Evolutionary conservation across 2,888 invertebrate species (phyloP).

Genomic region (Nymphalis c-album): DNA sequence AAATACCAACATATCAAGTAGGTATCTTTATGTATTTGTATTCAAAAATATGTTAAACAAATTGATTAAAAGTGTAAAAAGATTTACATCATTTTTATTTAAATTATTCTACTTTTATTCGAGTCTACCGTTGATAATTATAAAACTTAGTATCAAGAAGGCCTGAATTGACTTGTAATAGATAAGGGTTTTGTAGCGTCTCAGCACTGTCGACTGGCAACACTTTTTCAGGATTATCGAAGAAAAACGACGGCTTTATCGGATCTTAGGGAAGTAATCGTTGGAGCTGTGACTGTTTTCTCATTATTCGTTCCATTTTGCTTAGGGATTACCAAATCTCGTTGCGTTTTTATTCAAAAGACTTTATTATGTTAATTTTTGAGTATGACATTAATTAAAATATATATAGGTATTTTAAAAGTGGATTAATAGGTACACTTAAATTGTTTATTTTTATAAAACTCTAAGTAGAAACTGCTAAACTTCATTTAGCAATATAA

Average conservation of each 20-base stretch:
- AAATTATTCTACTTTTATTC: no score
- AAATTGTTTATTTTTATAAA: no score
- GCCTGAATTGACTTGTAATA: constrained; percentile 15
- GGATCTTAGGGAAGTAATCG: constrained; percentile 72
- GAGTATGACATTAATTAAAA: no score
- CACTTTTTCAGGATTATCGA: constrained; percentile 76
- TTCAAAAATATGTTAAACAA: no score
- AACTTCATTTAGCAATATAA: no score
- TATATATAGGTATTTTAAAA: no score
- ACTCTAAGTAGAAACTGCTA: no score
- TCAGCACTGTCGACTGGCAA: constrained; percentile 30
- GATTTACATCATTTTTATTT: no score
- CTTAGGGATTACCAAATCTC: constrained; percentile 39
- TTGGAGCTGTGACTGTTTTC: constrained; percentile 60
- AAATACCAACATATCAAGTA: no score
- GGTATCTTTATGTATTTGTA: no score
- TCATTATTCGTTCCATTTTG: constrained; percentile 66
- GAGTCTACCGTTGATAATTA: neutral
- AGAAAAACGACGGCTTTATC: constrained; percentile 75
- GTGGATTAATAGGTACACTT: no score
- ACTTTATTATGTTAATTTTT: constrained; percentile 25
- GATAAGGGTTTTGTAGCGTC: constrained; percentile 21
- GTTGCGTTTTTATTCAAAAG: constrained; percentile 25
- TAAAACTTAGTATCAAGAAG: neutral
- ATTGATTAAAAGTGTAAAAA: no score